These are phyloP conservation scores for Caenorhabditis parvicauda DNA, from an alignment of 2,888 invertebrate genomes.

Conservation along the genomic window DNA sequence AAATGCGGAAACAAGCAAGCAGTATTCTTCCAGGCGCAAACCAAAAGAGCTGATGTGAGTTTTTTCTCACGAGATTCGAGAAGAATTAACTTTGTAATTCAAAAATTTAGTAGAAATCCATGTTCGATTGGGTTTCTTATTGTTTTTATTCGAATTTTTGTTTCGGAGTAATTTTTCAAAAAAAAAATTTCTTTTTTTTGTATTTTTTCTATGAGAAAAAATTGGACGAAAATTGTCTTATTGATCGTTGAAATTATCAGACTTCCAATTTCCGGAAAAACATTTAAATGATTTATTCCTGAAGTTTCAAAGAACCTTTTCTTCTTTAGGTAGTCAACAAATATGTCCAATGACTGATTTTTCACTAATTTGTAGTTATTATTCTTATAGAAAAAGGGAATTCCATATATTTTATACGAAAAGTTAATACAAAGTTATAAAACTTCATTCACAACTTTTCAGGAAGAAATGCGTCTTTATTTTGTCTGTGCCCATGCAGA, in stretches of 20 bases:
- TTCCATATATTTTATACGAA: background rate
- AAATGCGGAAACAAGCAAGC: constrained; percentile 91
- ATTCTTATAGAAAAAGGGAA: too few species aligned
- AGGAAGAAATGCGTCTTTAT: constrained; percentile 68
- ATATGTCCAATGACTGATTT: too few species aligned
- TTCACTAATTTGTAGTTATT: too few species aligned
- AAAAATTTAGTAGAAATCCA: background rate
- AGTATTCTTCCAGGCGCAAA: constrained; percentile 93
- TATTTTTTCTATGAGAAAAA: too few species aligned
- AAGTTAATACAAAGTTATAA: background rate
- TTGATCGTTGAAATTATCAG: too few species aligned
- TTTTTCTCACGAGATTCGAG: background rate
- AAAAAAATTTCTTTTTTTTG: background rate
- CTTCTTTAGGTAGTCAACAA: too few species aligned
- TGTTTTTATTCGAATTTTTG: background rate
- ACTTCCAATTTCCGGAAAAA: too few species aligned
- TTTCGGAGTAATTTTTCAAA: background rate
- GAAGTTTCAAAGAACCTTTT: too few species aligned
- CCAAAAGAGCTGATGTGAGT: constrained; percentile 80
- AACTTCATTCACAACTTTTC: constrained; percentile 31
- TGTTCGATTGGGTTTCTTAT: background rate
- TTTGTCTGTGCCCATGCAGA: constrained; percentile 66
- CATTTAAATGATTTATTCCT: too few species aligned
- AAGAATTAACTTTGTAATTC: background rate
- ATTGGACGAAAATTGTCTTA: too few species aligned